Conservation (phyloP, 2,113 vertebrate species). For the Bubo bubo region DNA sequence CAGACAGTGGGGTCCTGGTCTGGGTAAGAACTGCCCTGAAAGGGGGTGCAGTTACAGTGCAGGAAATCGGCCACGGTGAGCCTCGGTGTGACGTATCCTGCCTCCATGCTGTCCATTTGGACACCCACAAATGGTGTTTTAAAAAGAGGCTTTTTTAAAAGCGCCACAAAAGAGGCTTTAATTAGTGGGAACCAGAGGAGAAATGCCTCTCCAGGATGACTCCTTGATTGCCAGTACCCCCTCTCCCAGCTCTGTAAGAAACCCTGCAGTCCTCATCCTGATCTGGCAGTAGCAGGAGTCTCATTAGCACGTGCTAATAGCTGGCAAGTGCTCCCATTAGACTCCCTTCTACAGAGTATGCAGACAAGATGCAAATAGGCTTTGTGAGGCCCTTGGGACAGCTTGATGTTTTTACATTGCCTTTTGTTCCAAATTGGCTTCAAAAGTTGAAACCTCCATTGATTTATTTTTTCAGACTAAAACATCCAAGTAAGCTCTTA, state of each 20-base stretch:
- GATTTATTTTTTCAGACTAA: not conserved
- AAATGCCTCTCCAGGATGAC: not conserved
- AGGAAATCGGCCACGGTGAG: accelerated
- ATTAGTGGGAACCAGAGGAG: not conserved
- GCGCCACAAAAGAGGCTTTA: not conserved
- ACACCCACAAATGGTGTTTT: not conserved
- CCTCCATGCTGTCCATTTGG: not conserved
- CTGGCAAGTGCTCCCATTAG: not conserved
- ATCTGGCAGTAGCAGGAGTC: not conserved
- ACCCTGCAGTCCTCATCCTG: not conserved
- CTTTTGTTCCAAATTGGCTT: constrained; percentile 27
- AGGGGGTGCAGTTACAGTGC: not conserved
- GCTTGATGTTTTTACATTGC: not conserved
- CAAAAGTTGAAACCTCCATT: not conserved
- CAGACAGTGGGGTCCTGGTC: not conserved
- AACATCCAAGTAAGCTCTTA: not conserved
- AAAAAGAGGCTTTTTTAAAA: not conserved
- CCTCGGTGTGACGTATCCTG: not conserved
- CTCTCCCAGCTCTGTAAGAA: not conserved
- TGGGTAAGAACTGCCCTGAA: not conserved
- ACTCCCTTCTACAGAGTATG: not conserved
- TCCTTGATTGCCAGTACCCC: not conserved
- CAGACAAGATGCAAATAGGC: constrained; percentile 7
- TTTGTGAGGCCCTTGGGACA: constrained; percentile 11
- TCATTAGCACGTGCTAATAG: not conserved